Evolutionary conservation across 1,140 invertebrate genomes (phyloP), one percentile per base, ranked within the genome.

Genomic region (Berghia stephanieae): DNA sequence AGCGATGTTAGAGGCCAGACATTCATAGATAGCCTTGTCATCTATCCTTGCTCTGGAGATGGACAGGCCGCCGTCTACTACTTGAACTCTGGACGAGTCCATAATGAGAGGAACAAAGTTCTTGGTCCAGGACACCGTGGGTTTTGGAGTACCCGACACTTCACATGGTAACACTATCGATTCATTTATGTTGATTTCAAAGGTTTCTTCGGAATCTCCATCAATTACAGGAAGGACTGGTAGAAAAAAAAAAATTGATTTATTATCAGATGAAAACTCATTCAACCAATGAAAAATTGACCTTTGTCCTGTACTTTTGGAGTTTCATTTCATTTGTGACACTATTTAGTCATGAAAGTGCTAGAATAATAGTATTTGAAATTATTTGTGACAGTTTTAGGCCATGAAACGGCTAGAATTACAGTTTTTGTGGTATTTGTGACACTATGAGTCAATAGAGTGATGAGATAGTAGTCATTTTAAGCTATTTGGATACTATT

Each of bases 171-270:
- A 67, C 6, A 86, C 77, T 1, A 88, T 66, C 8, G 81, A 82
- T 46, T 86, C 79, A 31, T 82, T 82, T 60, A 82, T 78, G 31
- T 81, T 80, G 8, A 87, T 81, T 24, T 82, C 83, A 63, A 82
- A 82, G 38, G 84, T 77, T 36, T 87, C 87, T 68, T 84, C 84
- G 2, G 79, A 75, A 0, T 85, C 96, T 88, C 96, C 94, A 89
- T 93, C 94, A 91, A 98, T 98, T 87, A 94, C 93, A 81, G 97
- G 97, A 85, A 96, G 95, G 52, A 93, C 92, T 92, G 83, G 27
- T 86, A 87, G 49, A 73, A 69, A 74, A 73, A 43, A 69, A 27
- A 38, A 67, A 63, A 68, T 69, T n/a, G n/a, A n/a, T n/a, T n/a
- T n/a, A n/a, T n/a, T n/a, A n/a, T n/a, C n/a, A n/a, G n/a, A n/a